Evolutionary conservation across 1,140 invertebrate genomes (phyloP).

Genomic region (Elymnias hypermnestra): DNA sequence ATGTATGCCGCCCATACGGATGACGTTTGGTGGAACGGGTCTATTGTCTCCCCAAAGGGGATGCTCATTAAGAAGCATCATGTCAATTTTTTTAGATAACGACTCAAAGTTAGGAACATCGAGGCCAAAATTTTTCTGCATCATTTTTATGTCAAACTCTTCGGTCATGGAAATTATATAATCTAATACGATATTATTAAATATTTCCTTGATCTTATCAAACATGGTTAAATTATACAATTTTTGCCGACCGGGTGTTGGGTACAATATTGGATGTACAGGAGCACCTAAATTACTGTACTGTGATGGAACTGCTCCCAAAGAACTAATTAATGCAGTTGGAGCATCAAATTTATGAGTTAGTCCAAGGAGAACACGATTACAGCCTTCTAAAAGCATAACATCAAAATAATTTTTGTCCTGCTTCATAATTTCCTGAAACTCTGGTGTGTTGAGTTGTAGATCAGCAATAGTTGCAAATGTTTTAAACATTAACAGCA

Average conservation of each 20-base stretch:
- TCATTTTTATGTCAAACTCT: conserved; percentile 15
- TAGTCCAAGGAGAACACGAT: conserved; percentile 31
- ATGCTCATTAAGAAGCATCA: conserved; percentile 76
- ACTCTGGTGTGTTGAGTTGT: conserved; percentile 13
- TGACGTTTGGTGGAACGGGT: conserved; percentile 60
- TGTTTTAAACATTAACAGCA: conserved; percentile 9
- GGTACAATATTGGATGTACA: conserved; percentile 34
- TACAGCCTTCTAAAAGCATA: conserved; percentile 12
- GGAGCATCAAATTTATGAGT: conserved; percentile 52
- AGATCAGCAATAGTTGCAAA: conserved; percentile 4
- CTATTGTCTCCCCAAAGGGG: conserved; percentile 53
- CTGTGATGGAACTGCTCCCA: conserved; percentile 14
- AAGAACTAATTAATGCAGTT: conserved; percentile 47
- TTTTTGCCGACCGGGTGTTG: conserved; percentile 2
- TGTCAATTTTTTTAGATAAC: conserved; percentile 62
- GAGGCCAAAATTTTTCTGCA: conserved; percentile 45
- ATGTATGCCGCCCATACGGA: conserved; percentile 73
- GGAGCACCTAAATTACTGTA: conserved; percentile 51
- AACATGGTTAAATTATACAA: conserved; percentile 23
- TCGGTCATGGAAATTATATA: conserved; percentile 1
- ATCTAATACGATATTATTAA: conserved; percentile 16
- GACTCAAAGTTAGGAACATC: conserved; percentile 48
- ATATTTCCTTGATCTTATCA: conserved; percentile 35
- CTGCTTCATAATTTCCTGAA: conserved; percentile 6
- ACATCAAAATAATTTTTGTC: conserved; percentile 21